Conservation (phyloP, 1,140 invertebrate genomes). For the Pogonus chalceus region DNA sequence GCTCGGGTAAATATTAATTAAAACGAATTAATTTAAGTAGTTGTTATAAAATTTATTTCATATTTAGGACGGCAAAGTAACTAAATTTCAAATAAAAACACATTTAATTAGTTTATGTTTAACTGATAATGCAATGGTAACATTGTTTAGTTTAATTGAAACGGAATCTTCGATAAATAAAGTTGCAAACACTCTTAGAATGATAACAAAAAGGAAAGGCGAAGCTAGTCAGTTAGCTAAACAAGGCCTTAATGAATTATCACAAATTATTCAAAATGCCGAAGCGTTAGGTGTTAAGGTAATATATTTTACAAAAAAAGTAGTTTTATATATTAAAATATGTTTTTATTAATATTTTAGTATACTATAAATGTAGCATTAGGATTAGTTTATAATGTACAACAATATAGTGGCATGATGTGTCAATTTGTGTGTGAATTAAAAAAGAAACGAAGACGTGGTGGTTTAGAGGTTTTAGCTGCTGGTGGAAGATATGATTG, state of each 20-base stretch:
- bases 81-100: constrained; percentile 61
- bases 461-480: constrained; percentile 36
- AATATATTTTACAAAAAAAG: constrained; percentile 15
- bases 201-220: constrained; percentile 50
- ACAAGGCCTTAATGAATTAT: constrained; percentile 60
- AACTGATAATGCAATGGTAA: constrained; percentile 56
- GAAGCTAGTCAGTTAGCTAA: constrained; percentile 54
- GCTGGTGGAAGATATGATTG: constrained; percentile 39
- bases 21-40: constrained; percentile 8
- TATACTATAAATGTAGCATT: constrained; percentile 51
- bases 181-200: constrained; percentile 48
- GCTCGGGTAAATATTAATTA: constrained; percentile 39
- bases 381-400: constrained; percentile 51
- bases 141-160: constrained; percentile 60
- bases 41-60: constrained; percentile 9
- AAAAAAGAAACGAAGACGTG: constrained; percentile 45
- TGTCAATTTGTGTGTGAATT: constrained; percentile 59
- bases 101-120: constrained; percentile 56
- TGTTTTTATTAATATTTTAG: constrained; percentile 31
- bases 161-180: constrained; percentile 57
- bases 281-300: constrained; percentile 65
- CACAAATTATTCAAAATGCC: constrained; percentile 56
- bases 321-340: not conserved
- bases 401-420: constrained; percentile 59
- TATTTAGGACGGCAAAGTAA: constrained; percentile 46